These are phyloP conservation scores for Thumatha senex DNA, from an alignment of 2,888 invertebrate genomes.

Conservation along the genomic window DNA sequence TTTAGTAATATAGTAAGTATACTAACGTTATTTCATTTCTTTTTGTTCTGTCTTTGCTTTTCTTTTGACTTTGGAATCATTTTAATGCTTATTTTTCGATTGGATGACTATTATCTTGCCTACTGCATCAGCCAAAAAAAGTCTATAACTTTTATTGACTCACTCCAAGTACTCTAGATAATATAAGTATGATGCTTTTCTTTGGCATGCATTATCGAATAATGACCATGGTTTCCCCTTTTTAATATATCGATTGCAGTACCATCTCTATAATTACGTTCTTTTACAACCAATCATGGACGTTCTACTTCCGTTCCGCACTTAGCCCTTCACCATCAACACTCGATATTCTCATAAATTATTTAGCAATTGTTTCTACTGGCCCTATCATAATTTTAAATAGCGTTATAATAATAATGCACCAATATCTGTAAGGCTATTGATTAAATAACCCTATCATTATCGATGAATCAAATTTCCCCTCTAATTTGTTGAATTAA, in stretches of 20 bases:
- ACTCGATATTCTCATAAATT: constrained; percentile 19
- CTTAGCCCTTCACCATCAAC: constrained; percentile 19
- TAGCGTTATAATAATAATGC: constrained; percentile 12
- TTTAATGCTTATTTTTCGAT: not conserved
- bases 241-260: constrained; percentile 1
- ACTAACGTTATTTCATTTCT: constrained; percentile 3
- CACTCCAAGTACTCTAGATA: not conserved
- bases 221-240: not conserved
- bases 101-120: not conserved
- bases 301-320: constrained; percentile 1
- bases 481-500: constrained; percentile 15
- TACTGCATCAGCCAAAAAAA: not conserved
- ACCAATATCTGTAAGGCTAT: constrained; percentile 21
- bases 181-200: not conserved
- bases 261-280: constrained; percentile 2
- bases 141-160: not conserved
- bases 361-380: constrained; percentile 24
- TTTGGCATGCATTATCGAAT: not conserved
- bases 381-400: constrained; percentile 26
- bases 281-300: constrained; percentile 1
- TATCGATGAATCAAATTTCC: constrained; percentile 30
- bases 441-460: constrained; percentile 26
- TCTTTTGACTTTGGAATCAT: not conserved
- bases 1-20: not conserved
- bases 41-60: not conserved